Base-by-base conservation (phyloP, 2,888 invertebrate genomes). In the Drosophila kanekoi region DNA sequence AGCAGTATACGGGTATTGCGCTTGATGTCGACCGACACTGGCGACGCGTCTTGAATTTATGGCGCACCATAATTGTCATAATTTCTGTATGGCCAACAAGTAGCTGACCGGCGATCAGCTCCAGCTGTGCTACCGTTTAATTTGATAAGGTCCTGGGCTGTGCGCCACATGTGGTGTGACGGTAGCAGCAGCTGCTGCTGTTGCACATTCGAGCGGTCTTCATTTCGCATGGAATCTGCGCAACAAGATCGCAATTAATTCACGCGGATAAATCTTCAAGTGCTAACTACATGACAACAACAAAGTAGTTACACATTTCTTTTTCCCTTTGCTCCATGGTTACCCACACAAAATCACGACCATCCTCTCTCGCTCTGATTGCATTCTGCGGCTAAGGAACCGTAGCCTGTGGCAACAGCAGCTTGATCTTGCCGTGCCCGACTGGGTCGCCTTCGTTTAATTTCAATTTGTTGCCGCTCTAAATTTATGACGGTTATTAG, bases 271-370 rank as follows among this genome's bases (percentile, higher is more conserved):
- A 92, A 92, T 92, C 91, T 91, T 90, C 79, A 91, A 91, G 92
- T 92, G 92, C 91, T 92, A 92, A 92, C 92, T 92, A 91, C 92
- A 92, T 92, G 92, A 92, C 92, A 92, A 92, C 92, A 92, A 92
- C 92, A 92, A 92, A 92, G 91, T 91, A 88, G 87, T 82, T 86
- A 81, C 81, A 89, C 79, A 62, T 69, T 64, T 77, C 66, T 59
- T 52, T 33, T 52, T 14, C 18, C 20, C 40, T 33, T 14, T 40
- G 16, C 45, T 51, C 37, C 13, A 14, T 68, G 51, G 56, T 71
- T 69, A 69, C 85, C 81, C 79, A 81, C 79, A 83, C 67, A 80
- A 81, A 84, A 84, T 83, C 87, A 87, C 89, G 84, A 87, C 89
- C 84, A 84, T 69, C 67, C 72, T 64, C 72, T 72, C 79, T 79